These are phyloP conservation scores for Eufriesea mexicana DNA, from an alignment of 1,140 invertebrate species.

Conservation along the genomic window DNA sequence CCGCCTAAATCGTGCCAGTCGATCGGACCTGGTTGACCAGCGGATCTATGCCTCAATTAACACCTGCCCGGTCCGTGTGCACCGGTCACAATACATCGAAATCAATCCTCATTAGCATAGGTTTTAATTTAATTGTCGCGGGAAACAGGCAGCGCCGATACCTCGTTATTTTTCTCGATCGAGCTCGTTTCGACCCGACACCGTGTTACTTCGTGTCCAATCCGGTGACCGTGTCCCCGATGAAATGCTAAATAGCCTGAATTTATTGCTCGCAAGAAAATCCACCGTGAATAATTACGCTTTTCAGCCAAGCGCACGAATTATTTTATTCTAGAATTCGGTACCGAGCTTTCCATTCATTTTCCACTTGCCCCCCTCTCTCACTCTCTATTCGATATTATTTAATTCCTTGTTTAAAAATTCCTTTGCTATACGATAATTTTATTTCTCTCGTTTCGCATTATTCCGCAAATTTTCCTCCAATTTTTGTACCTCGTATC, in stretches of 20 bases:
- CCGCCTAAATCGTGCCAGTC: slow-evolving; percentile 61
- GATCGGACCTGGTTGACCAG: slow-evolving; percentile 49
- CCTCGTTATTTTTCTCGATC: slow-evolving; percentile 2
- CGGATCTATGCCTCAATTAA: slow-evolving; percentile 55
- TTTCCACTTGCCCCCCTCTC: too few species aligned
- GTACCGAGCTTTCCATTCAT: too few species aligned
- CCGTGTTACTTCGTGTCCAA: background rate
- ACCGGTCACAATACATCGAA: background rate
- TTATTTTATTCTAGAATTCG: background rate
- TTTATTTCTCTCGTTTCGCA: too few species aligned
- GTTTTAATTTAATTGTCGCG: slow-evolving; percentile 40
- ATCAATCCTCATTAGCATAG: slow-evolving; percentile 39
- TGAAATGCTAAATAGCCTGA: background rate
- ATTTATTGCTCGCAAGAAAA: background rate
- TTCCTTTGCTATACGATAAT: too few species aligned
- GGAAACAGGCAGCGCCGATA: background rate
- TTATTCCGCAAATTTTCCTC: too few species aligned
- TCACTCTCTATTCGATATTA: too few species aligned
- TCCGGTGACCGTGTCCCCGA: background rate
- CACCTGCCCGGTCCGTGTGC: slow-evolving; percentile 23
- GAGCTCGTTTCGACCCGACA: background rate
- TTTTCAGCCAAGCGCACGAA: background rate
- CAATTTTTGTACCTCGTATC: too few species aligned
- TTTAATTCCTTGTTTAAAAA: too few species aligned
- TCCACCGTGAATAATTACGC: background rate